A percentile compares a stretch with the other conserved stretches of the same genome.
These are phyloP conservation scores for Metaphire vulgaris DNA, from an alignment of 1,140 invertebrate genomes.

Conservation along the genomic window DNA sequence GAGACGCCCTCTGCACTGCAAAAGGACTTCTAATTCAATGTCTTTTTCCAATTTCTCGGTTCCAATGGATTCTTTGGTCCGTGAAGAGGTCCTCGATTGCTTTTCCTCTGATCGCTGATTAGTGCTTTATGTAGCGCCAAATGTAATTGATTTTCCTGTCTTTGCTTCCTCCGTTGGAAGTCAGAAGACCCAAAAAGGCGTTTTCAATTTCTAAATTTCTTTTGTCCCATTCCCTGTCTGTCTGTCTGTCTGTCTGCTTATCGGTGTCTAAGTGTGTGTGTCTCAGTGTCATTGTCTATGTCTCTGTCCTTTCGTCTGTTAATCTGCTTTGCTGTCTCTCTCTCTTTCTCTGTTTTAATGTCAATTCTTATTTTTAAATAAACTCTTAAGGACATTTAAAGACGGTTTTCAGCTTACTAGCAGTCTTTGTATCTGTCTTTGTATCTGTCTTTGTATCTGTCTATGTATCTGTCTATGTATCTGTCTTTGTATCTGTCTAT, in stretches of 20 bases:
- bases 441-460: conserved; percentile 6
- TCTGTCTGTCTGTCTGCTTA: background rate
- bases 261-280: background rate
- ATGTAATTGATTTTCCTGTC: no score
- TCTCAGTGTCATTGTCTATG: background rate
- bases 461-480: background rate
- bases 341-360: background rate
- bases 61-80: no score
- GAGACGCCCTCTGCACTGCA: no score
- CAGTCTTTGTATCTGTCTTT: background rate
- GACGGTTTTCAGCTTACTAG: background rate
- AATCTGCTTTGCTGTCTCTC: background rate
- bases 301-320: background rate
- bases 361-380: background rate
- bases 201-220: background rate
- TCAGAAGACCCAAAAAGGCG: no score
- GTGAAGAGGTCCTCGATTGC: no score
- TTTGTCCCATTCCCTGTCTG: background rate
- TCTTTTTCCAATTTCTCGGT: no score
- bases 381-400: no score
- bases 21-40: no score
- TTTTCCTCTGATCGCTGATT: no score
- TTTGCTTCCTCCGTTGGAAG: no score
- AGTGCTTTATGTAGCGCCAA: no score
- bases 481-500: background rate